Evolutionary conservation across 2,797 vertebrate genomes (phyloP).

Genomic region (Lutra lutra): DNA sequence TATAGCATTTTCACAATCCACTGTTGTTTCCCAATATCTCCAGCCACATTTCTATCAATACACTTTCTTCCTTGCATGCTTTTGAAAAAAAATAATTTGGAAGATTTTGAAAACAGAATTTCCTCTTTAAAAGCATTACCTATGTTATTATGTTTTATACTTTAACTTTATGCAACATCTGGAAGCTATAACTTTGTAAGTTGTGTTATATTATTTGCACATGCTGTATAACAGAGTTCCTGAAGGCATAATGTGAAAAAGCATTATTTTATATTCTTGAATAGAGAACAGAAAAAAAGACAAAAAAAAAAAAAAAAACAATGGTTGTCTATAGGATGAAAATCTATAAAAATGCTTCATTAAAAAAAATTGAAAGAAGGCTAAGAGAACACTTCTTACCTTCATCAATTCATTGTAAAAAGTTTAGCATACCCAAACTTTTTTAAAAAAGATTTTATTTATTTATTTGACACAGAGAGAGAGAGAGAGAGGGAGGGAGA

Average conservation of each 20-base stretch:
- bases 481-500: background rate
- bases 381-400: background rate
- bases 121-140: background rate
- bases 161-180: background rate
- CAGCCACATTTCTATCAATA: background rate
- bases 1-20: background rate
- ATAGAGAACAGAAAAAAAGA: background rate
- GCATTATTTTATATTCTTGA: slow-evolving; percentile 35
- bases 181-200: slow-evolving; percentile 1
- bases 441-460: background rate
- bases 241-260: background rate
- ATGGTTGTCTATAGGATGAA: background rate
- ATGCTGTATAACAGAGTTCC: background rate
- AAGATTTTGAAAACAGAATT: background rate
- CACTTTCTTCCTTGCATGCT: background rate
- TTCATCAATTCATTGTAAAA: slow-evolving; percentile 17
- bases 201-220: background rate
- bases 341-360: background rate
- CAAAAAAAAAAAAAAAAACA: slow-evolving; percentile 10
- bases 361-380: background rate
- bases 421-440: background rate
- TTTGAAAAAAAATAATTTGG: slow-evolving; percentile 18
- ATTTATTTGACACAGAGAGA: background rate
- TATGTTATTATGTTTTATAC: background rate
- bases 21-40: background rate